phyloP scores from a whole-genome alignment of 2,888 invertebrate genomes.

The Melieria crassipennis region DNA sequence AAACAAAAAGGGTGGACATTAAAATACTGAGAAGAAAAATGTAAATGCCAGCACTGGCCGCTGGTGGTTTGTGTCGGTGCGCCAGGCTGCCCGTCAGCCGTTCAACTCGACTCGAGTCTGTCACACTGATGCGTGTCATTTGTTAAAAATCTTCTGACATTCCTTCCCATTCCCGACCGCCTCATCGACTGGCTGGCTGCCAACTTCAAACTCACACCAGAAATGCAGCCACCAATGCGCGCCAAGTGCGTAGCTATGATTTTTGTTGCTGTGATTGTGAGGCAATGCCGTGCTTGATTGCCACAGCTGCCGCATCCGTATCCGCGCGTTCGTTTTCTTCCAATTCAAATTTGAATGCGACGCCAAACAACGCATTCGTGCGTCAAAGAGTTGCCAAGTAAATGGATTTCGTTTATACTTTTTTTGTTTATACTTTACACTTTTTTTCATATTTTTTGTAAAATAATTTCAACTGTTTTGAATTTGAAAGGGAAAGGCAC shows the following conservation, averaged over 20 bases:
- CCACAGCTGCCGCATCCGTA: not conserved
- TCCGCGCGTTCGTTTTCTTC: constrained; percentile 11
- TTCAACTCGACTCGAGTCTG: not conserved
- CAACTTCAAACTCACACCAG: too few species aligned
- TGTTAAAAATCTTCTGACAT: constrained; percentile 8
- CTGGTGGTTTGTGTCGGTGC: constrained; percentile 1
- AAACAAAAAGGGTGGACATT: not conserved
- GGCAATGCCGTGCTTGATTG: not conserved
- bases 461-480: not conserved
- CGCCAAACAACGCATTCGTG: not conserved
- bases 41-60: constrained; percentile 2
- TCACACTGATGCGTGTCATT: constrained; percentile 19
- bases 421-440: constrained; percentile 22
- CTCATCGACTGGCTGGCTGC: too few species aligned
- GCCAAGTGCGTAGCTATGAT: constrained; percentile 26
- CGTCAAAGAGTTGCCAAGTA: constrained; percentile 26
- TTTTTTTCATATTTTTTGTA: constrained; percentile 12
- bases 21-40: not conserved
- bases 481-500: not conserved
- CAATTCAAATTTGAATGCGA: constrained; percentile 29
- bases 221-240: too few species aligned
- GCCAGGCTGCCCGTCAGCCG: not conserved
- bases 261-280: constrained; percentile 31
- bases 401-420: constrained; percentile 32
- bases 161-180: not conserved